Percentiles rank a stretch among this genome's conserved stretches.
phyloP scores from a whole-genome alignment of 2,113 vertebrate genomes.

The Microcebus murinus region DNA sequence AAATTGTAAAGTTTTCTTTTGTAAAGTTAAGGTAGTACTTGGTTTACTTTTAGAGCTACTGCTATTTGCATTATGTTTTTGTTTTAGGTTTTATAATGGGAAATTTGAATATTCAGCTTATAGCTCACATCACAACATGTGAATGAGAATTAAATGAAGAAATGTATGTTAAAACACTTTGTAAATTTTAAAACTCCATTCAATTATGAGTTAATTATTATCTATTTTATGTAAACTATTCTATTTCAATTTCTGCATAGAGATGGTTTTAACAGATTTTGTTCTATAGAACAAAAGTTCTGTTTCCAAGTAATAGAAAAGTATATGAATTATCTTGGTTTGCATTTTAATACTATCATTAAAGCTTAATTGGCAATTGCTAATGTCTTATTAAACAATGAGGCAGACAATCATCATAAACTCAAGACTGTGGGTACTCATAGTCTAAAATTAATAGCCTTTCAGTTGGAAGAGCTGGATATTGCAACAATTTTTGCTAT shows the following conservation, averaged over 20 bases:
- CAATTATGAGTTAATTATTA: slow-evolving; percentile 52
- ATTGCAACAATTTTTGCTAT: slow-evolving; percentile 50
- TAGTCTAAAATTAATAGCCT: slow-evolving; percentile 38
- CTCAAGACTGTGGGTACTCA: slow-evolving; percentile 6
- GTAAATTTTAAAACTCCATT: slow-evolving; percentile 51
- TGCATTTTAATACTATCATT: slow-evolving; percentile 77
- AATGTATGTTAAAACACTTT: slow-evolving; percentile 14
- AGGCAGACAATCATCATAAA: slow-evolving; percentile 47
- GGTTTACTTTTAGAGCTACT: not conserved
- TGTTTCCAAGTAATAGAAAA: slow-evolving; percentile 57
- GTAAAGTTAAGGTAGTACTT: not conserved
- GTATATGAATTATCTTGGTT: slow-evolving; percentile 48
- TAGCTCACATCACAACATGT: slow-evolving; percentile 3
- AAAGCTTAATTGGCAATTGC: slow-evolving; percentile 67
- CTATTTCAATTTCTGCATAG: slow-evolving; percentile 60
- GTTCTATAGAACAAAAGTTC: slow-evolving; percentile 67
- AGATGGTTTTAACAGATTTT: slow-evolving; percentile 61
- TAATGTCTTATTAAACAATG: slow-evolving; percentile 67
- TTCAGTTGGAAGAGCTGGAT: not conserved
- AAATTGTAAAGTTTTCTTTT: slow-evolving; percentile 2
- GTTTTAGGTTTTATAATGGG: not conserved
- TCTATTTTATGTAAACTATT: slow-evolving; percentile 59
- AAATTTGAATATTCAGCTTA: not conserved
- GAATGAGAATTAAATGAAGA: slow-evolving; percentile 40
- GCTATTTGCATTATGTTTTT: not conserved